A percentile compares a stretch with the other conserved stretches of the same genome.
phyloP scores from a whole-genome alignment of 2,113 vertebrate species.

The Sarotherodon lohbergeri region DNA sequence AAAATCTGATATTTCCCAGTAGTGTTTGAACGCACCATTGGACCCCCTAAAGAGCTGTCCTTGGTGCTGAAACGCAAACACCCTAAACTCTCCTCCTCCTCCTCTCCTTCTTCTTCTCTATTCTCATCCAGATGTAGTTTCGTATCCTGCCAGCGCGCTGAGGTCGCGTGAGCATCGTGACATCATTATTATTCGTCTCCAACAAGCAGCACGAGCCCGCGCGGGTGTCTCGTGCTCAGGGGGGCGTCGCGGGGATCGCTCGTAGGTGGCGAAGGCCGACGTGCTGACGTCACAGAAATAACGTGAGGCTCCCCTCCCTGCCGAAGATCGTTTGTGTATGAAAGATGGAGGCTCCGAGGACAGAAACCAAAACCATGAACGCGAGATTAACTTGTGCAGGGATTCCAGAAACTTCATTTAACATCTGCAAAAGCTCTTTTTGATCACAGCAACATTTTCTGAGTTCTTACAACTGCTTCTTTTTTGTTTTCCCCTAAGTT shows the following conservation, averaged over 20 bases:
- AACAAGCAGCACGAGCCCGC: neutral
- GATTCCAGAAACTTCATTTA: neutral
- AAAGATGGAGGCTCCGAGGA: neutral
- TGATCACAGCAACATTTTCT: neutral
- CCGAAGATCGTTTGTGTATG: neutral
- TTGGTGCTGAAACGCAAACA: constrained; percentile 29
- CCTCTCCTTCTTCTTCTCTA: neutral
- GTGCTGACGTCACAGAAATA: constrained; percentile 3
- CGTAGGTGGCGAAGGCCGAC: neutral
- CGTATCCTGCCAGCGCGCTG: neutral
- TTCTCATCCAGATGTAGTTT: neutral
- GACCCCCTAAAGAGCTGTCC: constrained; percentile 11
- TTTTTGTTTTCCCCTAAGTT: neutral
- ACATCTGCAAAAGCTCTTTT: neutral
- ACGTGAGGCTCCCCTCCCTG: neutral
- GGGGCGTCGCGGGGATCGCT: neutral
- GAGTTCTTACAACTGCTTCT: neutral
- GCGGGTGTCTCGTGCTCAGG: neutral
- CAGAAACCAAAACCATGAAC: neutral
- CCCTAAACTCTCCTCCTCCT: neutral
- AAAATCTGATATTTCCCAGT: neutral
- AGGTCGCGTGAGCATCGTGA: neutral
- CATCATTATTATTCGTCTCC: neutral
- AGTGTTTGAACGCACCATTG: neutral
- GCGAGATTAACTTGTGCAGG: neutral